Evolutionary conservation across 2,797 vertebrate species (phyloP).

Genomic region (Sebastes aleutianus): DNA sequence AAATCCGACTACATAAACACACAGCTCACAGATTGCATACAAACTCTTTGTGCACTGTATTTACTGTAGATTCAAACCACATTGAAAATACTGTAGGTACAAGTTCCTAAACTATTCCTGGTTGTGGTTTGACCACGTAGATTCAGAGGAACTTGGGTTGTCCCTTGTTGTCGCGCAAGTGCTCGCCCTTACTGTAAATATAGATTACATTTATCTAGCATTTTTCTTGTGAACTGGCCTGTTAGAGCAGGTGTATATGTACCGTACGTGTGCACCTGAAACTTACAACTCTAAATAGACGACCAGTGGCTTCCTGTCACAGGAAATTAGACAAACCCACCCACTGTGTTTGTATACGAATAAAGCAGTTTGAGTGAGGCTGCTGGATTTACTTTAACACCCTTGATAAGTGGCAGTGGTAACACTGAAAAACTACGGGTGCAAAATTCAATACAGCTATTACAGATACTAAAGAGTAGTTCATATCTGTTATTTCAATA

Average conservation of each 20-base stretch:
- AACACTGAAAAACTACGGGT: not conserved
- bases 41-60: not conserved
- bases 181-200: not conserved
- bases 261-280: not conserved
- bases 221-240: not conserved
- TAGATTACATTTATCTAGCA: not conserved
- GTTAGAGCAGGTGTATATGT: not conserved
- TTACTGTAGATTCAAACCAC: not conserved
- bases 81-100: not conserved
- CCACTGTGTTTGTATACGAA: not conserved
- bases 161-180: not conserved
- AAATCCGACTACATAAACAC: not conserved
- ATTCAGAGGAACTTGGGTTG: not conserved
- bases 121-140: not conserved
- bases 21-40: not conserved
- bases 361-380: not conserved
- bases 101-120: not conserved
- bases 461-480: not conserved
- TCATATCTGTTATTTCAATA: not conserved
- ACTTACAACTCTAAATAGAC: not conserved
- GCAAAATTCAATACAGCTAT: not conserved
- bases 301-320: constrained; percentile 5
- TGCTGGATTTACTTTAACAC: not conserved
- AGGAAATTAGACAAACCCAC: constrained; percentile 5
- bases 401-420: not conserved